Percentiles rank a stretch among this genome's conserved stretches.
phyloP scores from a whole-genome alignment of 2,113 vertebrate genomes.

The Phylloscopus trochilus region DNA sequence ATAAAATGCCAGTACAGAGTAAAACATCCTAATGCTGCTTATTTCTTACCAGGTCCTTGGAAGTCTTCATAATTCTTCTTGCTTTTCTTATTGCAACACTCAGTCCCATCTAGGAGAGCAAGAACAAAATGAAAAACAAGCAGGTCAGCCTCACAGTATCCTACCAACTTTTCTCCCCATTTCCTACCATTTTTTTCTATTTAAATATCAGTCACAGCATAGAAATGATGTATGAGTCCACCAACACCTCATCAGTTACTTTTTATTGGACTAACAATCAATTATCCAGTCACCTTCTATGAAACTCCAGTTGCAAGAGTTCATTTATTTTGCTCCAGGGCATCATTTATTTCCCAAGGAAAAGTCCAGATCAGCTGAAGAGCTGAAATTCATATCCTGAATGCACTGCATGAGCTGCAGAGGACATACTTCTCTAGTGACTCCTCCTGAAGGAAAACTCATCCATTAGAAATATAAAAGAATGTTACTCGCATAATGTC shows the following conservation, averaged over 20 bases:
- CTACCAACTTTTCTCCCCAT: neutral
- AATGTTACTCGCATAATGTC: accelerated
- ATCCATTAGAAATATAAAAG: neutral
- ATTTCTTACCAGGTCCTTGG: constrained; percentile 59
- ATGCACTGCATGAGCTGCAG: neutral
- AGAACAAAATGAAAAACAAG: neutral
- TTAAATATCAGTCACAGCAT: neutral
- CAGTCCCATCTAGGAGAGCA: constrained; percentile 51
- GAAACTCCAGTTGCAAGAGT: neutral
- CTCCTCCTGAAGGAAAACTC: neutral
- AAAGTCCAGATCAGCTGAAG: neutral
- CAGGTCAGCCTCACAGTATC: neutral
- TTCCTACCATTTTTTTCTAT: neutral
- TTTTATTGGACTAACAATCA: constrained; percentile 35
- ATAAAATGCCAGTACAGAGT: neutral
- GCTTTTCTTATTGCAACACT: constrained; percentile 43
- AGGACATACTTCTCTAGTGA: neutral
- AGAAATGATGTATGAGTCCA: neutral
- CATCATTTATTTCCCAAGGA: constrained; percentile 20
- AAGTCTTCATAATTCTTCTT: constrained; percentile 20
- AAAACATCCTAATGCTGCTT: neutral
- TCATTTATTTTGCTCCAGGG: constrained; percentile 28
- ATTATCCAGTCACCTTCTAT: neutral
- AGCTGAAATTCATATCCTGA: constrained; percentile 10
- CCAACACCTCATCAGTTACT: neutral